phyloP scores from a whole-genome alignment of 1,140 invertebrate species.

The Atta colombica region DNA sequence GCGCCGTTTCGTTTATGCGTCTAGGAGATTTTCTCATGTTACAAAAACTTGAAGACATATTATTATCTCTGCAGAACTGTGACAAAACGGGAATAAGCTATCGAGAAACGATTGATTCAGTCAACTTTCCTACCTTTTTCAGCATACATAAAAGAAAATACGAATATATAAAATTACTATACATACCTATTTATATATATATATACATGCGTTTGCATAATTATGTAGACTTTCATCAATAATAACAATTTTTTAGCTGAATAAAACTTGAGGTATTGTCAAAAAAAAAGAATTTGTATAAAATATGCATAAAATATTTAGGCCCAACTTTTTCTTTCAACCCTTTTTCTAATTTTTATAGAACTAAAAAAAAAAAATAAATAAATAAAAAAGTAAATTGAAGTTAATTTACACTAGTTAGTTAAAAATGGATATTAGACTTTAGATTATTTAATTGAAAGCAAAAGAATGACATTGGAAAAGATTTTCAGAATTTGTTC shows the following conservation, averaged over 20 bases:
- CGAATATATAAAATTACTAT: background rate
- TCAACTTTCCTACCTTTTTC: background rate
- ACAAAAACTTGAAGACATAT: slow-evolving; percentile 43
- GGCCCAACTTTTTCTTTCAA: too few relatives aligned
- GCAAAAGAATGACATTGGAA: background rate
- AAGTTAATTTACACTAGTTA: too few relatives aligned
- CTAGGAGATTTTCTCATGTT: slow-evolving; percentile 60
- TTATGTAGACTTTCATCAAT: background rate
- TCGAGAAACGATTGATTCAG: background rate
- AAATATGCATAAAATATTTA: background rate
- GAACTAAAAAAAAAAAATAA: too few relatives aligned
- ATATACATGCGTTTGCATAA: background rate
- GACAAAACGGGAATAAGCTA: slow-evolving; percentile 1
- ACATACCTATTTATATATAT: background rate
- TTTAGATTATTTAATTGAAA: too few relatives aligned
- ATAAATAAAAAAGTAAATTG: too few relatives aligned
- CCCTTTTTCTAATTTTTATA: too few relatives aligned
- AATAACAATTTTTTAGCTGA: background rate
- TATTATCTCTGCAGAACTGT: background rate
- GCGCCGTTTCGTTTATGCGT: slow-evolving; percentile 50
- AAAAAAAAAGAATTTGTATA: background rate
- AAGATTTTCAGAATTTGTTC: background rate
- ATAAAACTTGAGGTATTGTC: background rate
- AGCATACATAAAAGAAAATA: background rate
- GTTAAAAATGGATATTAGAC: too few relatives aligned